phyloP scores from a whole-genome alignment of 2,113 vertebrate species.

The Anoplopoma fimbria region DNA sequence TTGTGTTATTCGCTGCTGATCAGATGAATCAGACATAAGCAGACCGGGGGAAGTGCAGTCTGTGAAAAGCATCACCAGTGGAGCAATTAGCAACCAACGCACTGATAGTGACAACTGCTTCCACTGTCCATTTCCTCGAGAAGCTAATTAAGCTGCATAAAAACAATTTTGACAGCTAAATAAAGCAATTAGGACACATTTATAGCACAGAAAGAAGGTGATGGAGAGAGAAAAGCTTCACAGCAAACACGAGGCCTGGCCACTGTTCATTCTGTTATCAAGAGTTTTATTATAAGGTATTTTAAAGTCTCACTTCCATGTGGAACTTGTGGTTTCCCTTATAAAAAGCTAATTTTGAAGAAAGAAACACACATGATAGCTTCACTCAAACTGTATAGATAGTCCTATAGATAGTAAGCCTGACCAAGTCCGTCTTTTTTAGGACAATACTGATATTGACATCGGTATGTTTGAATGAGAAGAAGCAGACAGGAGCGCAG shows the following conservation, averaged over 20 bases:
- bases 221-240: slow-evolving; percentile 22
- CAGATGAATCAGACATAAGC: slow-evolving; percentile 65
- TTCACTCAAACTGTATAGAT: too few relatives aligned
- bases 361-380: too few relatives aligned
- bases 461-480: background rate
- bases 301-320: slow-evolving; percentile 19
- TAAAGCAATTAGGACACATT: slow-evolving; percentile 63
- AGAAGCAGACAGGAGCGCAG: too few relatives aligned
- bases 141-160: slow-evolving; percentile 60
- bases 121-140: slow-evolving; percentile 1
- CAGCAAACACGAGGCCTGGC: background rate
- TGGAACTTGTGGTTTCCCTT: background rate
- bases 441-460: too few relatives aligned
- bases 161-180: slow-evolving; percentile 65
- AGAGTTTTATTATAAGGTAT: background rate
- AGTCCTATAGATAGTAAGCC: too few relatives aligned
- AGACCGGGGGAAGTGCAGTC: background rate
- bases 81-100: slow-evolving; percentile 59
- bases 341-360: background rate
- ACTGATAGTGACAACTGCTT: slow-evolving; percentile 7
- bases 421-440: too few relatives aligned
- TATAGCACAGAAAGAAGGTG: slow-evolving; percentile 8
- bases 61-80: slow-evolving; percentile 50
- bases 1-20: slow-evolving; percentile 31
- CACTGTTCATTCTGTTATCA: slow-evolving; percentile 17